These are phyloP conservation scores for Tetranychus piercei DNA, from an alignment of 2,888 invertebrate species.

Conservation along the genomic window DNA sequence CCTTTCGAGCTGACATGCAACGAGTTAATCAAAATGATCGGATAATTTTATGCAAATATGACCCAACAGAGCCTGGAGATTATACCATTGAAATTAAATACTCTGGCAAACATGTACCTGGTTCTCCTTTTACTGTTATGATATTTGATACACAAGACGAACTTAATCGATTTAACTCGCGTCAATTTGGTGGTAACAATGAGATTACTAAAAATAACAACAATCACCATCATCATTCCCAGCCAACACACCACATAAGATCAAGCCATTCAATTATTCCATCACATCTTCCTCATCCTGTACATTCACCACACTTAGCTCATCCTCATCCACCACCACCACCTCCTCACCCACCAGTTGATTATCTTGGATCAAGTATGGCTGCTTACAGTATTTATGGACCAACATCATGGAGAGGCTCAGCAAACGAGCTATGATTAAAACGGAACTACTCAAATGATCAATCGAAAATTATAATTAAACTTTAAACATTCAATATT, in stretches of 20 bases:
- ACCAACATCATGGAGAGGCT: slow-evolving; percentile 41
- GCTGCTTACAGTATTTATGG: slow-evolving; percentile 37
- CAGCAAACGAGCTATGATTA: slow-evolving; percentile 36
- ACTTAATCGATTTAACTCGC: slow-evolving; percentile 39
- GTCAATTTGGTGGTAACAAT: not conserved
- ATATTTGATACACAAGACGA: slow-evolving; percentile 98
- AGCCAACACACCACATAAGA: not conserved
- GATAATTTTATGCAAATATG: slow-evolving; percentile 91
- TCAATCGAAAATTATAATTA: not conserved
- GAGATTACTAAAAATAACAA: not conserved
- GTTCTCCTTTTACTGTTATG: slow-evolving; percentile 94
- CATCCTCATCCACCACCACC: not conserved
- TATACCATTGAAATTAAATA: slow-evolving; percentile 92
- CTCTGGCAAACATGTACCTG: slow-evolving; percentile 94
- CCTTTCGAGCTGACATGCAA: slow-evolving; percentile 99
- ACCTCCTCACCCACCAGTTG: slow-evolving; percentile 15
- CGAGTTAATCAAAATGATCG: slow-evolving; percentile 92
- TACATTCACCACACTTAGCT: slow-evolving; percentile 17
- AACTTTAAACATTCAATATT: not conserved
- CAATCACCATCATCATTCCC: not conserved
- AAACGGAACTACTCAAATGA: not conserved
- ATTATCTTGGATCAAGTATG: slow-evolving; percentile 24
- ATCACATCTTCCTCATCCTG: slow-evolving; percentile 15
- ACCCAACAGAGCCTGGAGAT: slow-evolving; percentile 95
- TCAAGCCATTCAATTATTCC: not conserved